phyloP scores from a whole-genome alignment of 2,797 vertebrate genomes.

The Manis javanica region DNA sequence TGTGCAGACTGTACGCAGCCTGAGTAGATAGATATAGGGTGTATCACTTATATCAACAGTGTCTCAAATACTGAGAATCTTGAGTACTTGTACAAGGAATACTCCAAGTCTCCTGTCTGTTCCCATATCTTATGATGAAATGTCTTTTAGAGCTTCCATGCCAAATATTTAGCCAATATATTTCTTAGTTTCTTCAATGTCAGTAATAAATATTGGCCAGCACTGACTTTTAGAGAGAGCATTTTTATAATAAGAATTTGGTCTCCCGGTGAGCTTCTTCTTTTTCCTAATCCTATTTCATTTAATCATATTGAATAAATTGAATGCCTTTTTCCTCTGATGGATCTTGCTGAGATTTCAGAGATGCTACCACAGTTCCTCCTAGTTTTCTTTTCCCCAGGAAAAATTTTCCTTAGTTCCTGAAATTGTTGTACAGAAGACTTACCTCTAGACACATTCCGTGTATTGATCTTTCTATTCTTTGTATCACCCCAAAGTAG shows the following conservation, averaged over 20 bases:
- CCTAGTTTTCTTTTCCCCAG: not conserved
- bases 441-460: not conserved
- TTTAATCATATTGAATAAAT: slow-evolving; percentile 1
- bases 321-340: not conserved
- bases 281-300: not conserved
- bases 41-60: not conserved
- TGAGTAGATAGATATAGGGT: not conserved
- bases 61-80: not conserved
- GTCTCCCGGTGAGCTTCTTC: not conserved
- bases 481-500: not conserved
- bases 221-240: not conserved
- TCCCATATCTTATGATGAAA: not conserved
- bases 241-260: not conserved
- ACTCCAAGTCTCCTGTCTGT: not conserved
- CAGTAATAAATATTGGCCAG: not conserved
- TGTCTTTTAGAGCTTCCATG: not conserved
- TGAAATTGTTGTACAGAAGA: not conserved
- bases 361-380: not conserved
- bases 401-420: not conserved
- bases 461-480: not conserved
- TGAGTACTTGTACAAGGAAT: not conserved
- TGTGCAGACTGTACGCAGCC: not conserved
- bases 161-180: not conserved
- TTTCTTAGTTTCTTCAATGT: not conserved
- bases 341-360: not conserved